These are phyloP conservation scores for Steromphala cineraria DNA, from an alignment of 2,888 invertebrate species.

Conservation along the genomic window DNA sequence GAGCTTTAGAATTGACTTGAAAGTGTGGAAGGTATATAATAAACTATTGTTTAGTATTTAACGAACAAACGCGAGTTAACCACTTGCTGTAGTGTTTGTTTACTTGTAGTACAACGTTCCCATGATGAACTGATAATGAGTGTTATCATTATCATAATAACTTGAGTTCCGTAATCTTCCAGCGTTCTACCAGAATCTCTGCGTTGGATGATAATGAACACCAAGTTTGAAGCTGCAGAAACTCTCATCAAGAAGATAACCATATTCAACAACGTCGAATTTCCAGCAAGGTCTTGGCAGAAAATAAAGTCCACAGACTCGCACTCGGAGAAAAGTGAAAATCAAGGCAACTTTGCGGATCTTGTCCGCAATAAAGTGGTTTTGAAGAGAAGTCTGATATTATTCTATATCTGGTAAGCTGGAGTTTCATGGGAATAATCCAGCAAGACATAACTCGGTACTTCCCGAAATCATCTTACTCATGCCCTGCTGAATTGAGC, in stretches of 20 bases:
- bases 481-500: no score
- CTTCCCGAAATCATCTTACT: no score
- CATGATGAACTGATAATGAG: no score
- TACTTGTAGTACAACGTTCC: no score
- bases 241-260: constrained; percentile 49
- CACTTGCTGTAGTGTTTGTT: no score
- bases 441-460: no score
- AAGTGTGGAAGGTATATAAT: no score
- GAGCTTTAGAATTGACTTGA: no score
- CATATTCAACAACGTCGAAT: constrained; percentile 50
- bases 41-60: no score
- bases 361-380: constrained; percentile 64
- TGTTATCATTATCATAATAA: no score
- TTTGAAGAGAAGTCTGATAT: constrained; percentile 62
- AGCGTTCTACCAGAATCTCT: constrained; percentile 70
- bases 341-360: constrained; percentile 47
- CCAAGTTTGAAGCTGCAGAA: constrained; percentile 53
- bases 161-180: constrained; percentile 5
- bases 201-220: constrained; percentile 65
- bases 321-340: background rate
- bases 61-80: no score
- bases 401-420: constrained; percentile 70
- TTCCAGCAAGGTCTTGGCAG: constrained; percentile 50
- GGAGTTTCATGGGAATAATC: no score
- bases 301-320: constrained; percentile 42